Evolutionary conservation across 2,888 invertebrate species (phyloP).

Genomic region (Sericinus montela): DNA sequence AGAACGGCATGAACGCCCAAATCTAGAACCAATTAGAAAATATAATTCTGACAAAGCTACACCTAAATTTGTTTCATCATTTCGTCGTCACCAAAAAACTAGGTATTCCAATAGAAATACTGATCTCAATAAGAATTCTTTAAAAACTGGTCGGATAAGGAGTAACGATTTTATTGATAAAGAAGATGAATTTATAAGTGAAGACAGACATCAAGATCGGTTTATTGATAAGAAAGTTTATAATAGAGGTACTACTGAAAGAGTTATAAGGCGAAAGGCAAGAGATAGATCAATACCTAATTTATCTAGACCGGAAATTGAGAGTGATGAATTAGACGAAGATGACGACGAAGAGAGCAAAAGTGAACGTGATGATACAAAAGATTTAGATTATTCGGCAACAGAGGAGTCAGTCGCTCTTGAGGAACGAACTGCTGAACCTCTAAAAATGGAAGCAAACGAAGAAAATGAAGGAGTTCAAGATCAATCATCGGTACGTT

Average conservation of each 20-base stretch:
- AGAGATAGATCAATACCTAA: conserved; percentile 42
- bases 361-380: conserved; percentile 18
- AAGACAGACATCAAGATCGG: conserved; percentile 31
- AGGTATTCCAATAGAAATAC: conserved; percentile 25
- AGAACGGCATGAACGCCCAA: conserved; percentile 21
- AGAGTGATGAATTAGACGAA: conserved; percentile 22
- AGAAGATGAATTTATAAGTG: conserved; percentile 27
- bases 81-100: conserved; percentile 31
- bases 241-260: conserved; percentile 33
- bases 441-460: conserved; percentile 5
- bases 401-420: conserved; percentile 7
- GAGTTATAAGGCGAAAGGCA: conserved; percentile 41
- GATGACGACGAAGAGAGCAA: conserved; percentile 15
- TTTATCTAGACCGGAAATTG: conserved; percentile 21
- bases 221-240: conserved; percentile 8
- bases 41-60: conserved; percentile 29
- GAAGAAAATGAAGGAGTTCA: not conserved
- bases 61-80: conserved; percentile 29
- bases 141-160: conserved; percentile 27
- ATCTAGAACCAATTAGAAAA: conserved; percentile 22
- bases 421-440: not conserved
- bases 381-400: conserved; percentile 7
- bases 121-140: conserved; percentile 20
- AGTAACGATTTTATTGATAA: conserved; percentile 32
- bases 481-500: not conserved